phyloP scores from a whole-genome alignment of 2,888 invertebrate genomes.

The Leucophenga montana region DNA sequence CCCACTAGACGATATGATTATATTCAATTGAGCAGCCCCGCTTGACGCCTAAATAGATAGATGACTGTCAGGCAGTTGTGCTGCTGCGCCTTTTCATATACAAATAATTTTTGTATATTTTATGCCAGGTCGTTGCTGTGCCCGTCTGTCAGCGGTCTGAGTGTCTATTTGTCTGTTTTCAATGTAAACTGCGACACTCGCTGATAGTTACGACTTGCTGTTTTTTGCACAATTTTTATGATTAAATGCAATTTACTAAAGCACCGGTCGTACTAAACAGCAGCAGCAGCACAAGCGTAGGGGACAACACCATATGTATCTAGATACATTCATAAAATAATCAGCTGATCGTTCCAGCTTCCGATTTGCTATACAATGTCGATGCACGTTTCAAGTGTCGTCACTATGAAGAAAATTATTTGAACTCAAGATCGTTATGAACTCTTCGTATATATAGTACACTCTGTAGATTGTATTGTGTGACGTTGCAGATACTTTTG shows the following conservation, averaged over 20 bases:
- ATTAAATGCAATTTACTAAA: slow-evolving; percentile 57
- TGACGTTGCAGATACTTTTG: neutral
- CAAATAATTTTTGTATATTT: no score
- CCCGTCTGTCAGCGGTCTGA: neutral
- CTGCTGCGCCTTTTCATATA: no score
- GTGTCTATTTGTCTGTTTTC: neutral
- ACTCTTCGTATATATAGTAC: neutral
- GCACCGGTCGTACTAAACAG: neutral
- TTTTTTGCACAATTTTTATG: neutral
- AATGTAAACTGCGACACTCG: neutral
- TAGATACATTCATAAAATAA: neutral
- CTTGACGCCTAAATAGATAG: no score
- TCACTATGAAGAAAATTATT: neutral
- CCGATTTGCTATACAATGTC: neutral
- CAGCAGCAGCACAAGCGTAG: neutral
- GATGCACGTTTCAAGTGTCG: neutral
- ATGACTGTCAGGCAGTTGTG: no score
- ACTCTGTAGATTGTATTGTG: neutral
- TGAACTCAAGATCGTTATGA: neutral
- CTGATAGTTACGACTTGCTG: neutral
- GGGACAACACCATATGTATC: neutral
- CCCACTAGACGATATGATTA: no score
- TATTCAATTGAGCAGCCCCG: no score
- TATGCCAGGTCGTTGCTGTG: no score
- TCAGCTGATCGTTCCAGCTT: no score